Evolutionary conservation across 2,888 invertebrate species (phyloP).

Genomic region (Listrodromus nycthemerus): DNA sequence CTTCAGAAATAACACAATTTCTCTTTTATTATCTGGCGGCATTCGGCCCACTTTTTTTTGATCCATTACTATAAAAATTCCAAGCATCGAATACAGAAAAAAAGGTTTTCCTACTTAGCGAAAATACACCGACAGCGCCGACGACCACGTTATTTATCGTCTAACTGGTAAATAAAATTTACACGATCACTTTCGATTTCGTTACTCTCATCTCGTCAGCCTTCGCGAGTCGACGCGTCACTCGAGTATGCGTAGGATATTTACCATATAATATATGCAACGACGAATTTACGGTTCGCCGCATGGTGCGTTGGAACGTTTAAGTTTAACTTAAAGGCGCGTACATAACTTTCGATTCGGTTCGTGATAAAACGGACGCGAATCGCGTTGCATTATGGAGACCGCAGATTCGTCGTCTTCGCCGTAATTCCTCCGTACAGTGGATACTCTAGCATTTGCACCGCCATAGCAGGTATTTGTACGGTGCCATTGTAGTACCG

Average conservation of each 20-base stretch:
- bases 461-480: not conserved
- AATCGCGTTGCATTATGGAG: slow-evolving; percentile 54
- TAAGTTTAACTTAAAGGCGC: not conserved
- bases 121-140: not conserved
- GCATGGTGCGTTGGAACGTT: not conserved
- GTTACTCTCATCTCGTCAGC: slow-evolving; percentile 51
- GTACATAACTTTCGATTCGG: slow-evolving; percentile 36
- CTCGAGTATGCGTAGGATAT: slow-evolving; percentile 24
- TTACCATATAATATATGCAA: slow-evolving; percentile 19
- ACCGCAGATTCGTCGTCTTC: slow-evolving; percentile 33
- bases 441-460: not conserved
- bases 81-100: not conserved
- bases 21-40: too few species aligned
- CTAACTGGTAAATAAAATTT: slow-evolving; percentile 12
- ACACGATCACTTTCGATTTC: slow-evolving; percentile 58
- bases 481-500: slow-evolving; percentile 2
- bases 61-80: too few species aligned
- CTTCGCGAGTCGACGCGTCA: slow-evolving; percentile 40
- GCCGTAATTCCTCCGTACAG: not conserved
- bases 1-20: too few species aligned
- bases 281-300: slow-evolving; percentile 14
- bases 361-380: slow-evolving; percentile 14
- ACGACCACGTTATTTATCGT: not conserved
- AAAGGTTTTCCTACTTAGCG: not conserved
- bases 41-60: too few species aligned